These are phyloP conservation scores for Nyctalus aviator DNA, from an alignment of 2,797 vertebrate genomes.

Conservation along the genomic window DNA sequence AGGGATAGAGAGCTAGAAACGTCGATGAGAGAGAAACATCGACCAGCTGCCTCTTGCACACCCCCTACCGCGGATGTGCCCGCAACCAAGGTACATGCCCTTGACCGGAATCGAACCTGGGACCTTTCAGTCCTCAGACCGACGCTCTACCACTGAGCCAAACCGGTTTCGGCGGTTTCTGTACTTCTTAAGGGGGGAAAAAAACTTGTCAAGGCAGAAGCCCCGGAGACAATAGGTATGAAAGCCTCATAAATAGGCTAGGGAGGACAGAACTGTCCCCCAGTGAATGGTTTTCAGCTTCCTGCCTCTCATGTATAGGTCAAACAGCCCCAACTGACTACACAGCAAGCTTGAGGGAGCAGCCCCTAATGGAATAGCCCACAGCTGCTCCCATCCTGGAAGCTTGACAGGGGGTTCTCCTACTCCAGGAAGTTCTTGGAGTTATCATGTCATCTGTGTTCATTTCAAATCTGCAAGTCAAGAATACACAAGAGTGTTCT, in stretches of 20 bases:
- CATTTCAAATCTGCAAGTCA: background rate
- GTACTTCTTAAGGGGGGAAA: background rate
- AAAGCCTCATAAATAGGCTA: background rate
- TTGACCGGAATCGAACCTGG: no score
- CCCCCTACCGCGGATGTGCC: no score
- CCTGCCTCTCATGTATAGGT: background rate
- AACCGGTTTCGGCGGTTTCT: background rate
- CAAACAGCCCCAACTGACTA: background rate
- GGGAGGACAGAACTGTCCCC: background rate
- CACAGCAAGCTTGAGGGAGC: background rate
- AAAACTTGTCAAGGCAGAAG: background rate
- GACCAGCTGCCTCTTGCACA: no score
- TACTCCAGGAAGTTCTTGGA: background rate
- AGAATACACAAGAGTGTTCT: background rate
- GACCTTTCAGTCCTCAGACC: no score
- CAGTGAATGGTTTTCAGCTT: background rate
- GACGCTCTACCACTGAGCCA: no score
- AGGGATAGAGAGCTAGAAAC: no score
- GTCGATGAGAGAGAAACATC: no score
- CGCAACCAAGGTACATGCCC: no score
- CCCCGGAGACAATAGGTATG: background rate
- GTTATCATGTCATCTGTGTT: background rate
- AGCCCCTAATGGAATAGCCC: background rate
- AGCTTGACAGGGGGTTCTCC: background rate
- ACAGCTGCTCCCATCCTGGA: background rate